These are phyloP conservation scores for Eublepharis macularius DNA, from an alignment of 2,113 vertebrate genomes.

Conservation along the genomic window DNA sequence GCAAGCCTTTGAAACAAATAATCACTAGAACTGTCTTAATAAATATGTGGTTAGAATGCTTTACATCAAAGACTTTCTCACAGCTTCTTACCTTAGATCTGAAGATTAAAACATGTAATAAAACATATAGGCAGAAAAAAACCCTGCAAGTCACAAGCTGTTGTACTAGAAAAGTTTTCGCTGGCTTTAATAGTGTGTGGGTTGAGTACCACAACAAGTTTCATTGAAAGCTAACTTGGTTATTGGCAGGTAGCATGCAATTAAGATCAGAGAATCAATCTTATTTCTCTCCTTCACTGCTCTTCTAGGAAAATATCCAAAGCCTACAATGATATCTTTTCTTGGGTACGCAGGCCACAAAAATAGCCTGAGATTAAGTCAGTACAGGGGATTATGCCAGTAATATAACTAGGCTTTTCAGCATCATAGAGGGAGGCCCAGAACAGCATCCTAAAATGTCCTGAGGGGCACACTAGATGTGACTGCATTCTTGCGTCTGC, in stretches of 20 bases:
- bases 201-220: not conserved
- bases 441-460: too few relatives aligned
- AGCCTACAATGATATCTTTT: not conserved
- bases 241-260: not conserved
- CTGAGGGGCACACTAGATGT: too few relatives aligned
- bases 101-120: slow-evolving; percentile 18
- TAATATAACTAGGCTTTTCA: not conserved
- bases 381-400: not conserved
- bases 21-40: not conserved
- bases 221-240: not conserved
- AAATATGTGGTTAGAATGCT: slow-evolving; percentile 6
- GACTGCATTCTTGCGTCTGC: too few relatives aligned
- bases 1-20: slow-evolving; percentile 24
- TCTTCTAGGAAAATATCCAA: not conserved
- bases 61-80: not conserved
- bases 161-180: not conserved
- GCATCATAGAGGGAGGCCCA: not conserved
- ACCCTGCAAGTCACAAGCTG: not conserved
- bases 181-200: not conserved
- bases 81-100: not conserved
- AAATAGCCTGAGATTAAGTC: not conserved
- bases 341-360: not conserved
- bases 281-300: not conserved
- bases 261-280: not conserved
- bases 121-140: not conserved